These are phyloP conservation scores for Harpagifer antarcticus DNA, from an alignment of 2,797 vertebrate genomes.

Conservation along the genomic window DNA sequence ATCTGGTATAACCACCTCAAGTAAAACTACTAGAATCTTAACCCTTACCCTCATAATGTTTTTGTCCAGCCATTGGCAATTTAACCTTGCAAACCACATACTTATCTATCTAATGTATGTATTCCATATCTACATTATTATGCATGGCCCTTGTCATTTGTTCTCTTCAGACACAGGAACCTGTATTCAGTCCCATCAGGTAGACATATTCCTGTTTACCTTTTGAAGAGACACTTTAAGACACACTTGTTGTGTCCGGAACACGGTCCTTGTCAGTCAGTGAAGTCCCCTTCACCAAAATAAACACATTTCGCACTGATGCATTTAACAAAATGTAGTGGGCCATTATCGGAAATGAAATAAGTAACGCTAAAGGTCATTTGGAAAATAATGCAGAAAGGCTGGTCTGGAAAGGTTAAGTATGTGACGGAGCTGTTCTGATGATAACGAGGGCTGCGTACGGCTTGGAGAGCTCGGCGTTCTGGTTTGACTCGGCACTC, in stretches of 20 bases:
- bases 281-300: conserved; percentile 74
- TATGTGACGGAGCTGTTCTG: conserved; percentile 84
- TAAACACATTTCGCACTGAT: conserved; percentile 83
- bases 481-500: conserved; percentile 78
- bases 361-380: conserved; percentile 86
- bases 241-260: conserved; percentile 34
- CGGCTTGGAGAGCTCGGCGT: conserved; percentile 73
- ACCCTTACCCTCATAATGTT: neutral
- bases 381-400: conserved; percentile 86
- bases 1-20: neutral
- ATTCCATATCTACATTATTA: conserved; percentile 14
- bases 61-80: neutral
- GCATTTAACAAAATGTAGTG: conserved; percentile 84
- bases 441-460: conserved; percentile 79
- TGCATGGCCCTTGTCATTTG: conserved; percentile 4
- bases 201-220: conserved; percentile 56
- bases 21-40: neutral
- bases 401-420: conserved; percentile 86
- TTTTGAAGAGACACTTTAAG: conserved; percentile 39
- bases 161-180: conserved; percentile 30
- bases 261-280: conserved; percentile 74
- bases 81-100: conserved; percentile 9
- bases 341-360: conserved; percentile 85
- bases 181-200: conserved; percentile 38
- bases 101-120: conserved; percentile 10